These are phyloP conservation scores for Craterocephalus amniculus DNA, from an alignment of 2,797 vertebrate genomes.

Conservation along the genomic window DNA sequence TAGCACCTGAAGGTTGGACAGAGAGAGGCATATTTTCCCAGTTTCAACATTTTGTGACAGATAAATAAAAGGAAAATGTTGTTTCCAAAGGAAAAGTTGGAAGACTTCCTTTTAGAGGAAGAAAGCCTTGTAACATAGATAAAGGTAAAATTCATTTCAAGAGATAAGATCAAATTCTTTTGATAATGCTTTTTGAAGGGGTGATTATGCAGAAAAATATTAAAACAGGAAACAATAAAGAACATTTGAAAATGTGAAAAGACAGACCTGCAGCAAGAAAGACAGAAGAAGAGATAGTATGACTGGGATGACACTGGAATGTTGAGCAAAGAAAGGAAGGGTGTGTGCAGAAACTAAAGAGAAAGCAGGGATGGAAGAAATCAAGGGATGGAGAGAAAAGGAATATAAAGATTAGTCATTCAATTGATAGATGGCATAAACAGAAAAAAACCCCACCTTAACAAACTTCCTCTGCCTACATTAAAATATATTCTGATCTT, in stretches of 20 bases:
- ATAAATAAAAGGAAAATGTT: slow-evolving; percentile 43
- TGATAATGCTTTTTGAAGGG: background rate
- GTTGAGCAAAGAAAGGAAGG: slow-evolving; percentile 40
- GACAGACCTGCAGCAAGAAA: slow-evolving; percentile 58
- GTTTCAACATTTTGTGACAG: slow-evolving; percentile 20
- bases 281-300: slow-evolving; percentile 35
- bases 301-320: slow-evolving; percentile 55
- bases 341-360: slow-evolving; percentile 53
- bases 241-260: slow-evolving; percentile 18
- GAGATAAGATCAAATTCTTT: background rate
- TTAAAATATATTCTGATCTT: background rate
- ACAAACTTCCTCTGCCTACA: slow-evolving; percentile 2
- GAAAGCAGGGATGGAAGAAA: slow-evolving; percentile 45
- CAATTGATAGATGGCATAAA: slow-evolving; percentile 24
- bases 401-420: slow-evolving; percentile 47
- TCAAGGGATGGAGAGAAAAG: slow-evolving; percentile 67
- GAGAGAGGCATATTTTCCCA: slow-evolving; percentile 20
- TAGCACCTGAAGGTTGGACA: slow-evolving; percentile 31
- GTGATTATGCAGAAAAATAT: slow-evolving; percentile 8
- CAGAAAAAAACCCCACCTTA: slow-evolving; percentile 8
- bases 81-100: slow-evolving; percentile 2
- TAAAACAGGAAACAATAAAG: slow-evolving; percentile 13
- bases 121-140: background rate
- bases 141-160: background rate
- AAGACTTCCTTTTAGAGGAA: slow-evolving; percentile 7